A percentile compares a stretch with the other conserved stretches of the same genome.
phyloP scores from a whole-genome alignment of 2,113 vertebrate genomes.

The Ageneiosus marmoratus region DNA sequence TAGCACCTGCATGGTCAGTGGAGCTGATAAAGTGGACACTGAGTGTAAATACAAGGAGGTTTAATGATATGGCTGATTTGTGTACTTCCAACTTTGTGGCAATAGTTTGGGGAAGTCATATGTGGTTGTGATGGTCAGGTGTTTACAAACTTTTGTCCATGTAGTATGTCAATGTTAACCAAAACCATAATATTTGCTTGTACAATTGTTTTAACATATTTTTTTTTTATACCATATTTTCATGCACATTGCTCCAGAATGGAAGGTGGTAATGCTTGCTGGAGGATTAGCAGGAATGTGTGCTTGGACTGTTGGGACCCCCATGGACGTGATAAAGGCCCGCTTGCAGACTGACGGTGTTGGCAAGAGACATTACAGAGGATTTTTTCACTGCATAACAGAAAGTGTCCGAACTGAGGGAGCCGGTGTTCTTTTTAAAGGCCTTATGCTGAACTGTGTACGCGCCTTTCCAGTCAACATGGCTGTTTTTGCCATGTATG shows the following conservation, averaged over 20 bases:
- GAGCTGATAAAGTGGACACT: too few relatives aligned
- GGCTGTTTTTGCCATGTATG: constrained; percentile 81
- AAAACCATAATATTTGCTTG: not conserved
- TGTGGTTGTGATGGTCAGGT: not conserved
- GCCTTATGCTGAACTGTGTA: constrained; percentile 81
- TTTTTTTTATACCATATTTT: not conserved
- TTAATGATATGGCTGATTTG: too few relatives aligned
- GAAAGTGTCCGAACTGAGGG: constrained; percentile 79
- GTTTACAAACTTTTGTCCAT: not conserved
- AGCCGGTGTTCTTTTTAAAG: constrained; percentile 78
- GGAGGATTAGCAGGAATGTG: constrained; percentile 81
- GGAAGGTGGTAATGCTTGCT: constrained; percentile 74
- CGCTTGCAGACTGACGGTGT: constrained; percentile 78
- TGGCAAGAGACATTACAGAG: constrained; percentile 72
- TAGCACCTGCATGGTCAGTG: too few relatives aligned
- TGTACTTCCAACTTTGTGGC: too few relatives aligned
- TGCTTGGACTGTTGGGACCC: constrained; percentile 82
- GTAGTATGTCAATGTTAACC: not conserved
- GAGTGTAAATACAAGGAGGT: too few relatives aligned
- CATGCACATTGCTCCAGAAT: constrained; percentile 61
- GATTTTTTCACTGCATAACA: constrained; percentile 78
- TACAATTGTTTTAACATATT: not conserved
- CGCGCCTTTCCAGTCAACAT: constrained; percentile 86
- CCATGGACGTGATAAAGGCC: constrained; percentile 87
- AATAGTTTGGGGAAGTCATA: too few relatives aligned